A percentile compares a stretch with the other conserved stretches of the same genome.
phyloP scores from a whole-genome alignment of 1,140 invertebrate species.

The Drosophila ambigua region DNA sequence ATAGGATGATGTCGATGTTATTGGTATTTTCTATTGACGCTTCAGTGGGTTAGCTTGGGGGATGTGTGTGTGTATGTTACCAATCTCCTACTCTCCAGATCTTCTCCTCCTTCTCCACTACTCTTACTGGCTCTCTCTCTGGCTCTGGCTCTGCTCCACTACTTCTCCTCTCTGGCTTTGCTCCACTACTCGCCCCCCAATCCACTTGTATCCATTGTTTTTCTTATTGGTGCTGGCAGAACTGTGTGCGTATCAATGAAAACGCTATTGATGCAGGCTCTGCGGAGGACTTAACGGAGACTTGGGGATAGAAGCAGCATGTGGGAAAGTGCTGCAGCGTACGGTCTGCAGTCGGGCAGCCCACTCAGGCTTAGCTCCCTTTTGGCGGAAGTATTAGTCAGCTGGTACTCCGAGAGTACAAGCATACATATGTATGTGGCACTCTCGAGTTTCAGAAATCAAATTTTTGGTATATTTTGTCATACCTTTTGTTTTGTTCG shows the following conservation, averaged over 20 bases:
- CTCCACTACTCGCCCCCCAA: slow-evolving; percentile 21
- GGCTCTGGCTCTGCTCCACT: neutral
- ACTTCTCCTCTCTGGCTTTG: neutral
- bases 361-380: too few species aligned
- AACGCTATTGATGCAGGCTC: slow-evolving; percentile 54
- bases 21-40: slow-evolving; percentile 59
- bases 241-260: slow-evolving; percentile 52
- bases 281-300: slow-evolving; percentile 28
- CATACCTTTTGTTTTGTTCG: too few species aligned
- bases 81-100: too few species aligned
- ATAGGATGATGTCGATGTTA: slow-evolving; percentile 63
- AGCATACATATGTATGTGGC: too few species aligned
- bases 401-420: too few species aligned
- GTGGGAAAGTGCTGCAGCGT: neutral
- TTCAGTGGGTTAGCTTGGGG: slow-evolving; percentile 21
- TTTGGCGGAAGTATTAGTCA: too few species aligned
- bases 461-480: too few species aligned
- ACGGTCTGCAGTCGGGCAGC: neutral
- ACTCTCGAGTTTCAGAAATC: too few species aligned
- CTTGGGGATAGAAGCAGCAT: slow-evolving; percentile 15
- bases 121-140: too few species aligned
- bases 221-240: slow-evolving; percentile 36
- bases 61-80: slow-evolving; percentile 8
- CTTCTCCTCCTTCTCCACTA: slow-evolving; percentile 1
- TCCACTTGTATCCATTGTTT: slow-evolving; percentile 42